A percentile compares a stretch with the other conserved stretches of the same genome.
phyloP scores from a whole-genome alignment of 2,888 invertebrate species.

The Drosophila nigritarsus region DNA sequence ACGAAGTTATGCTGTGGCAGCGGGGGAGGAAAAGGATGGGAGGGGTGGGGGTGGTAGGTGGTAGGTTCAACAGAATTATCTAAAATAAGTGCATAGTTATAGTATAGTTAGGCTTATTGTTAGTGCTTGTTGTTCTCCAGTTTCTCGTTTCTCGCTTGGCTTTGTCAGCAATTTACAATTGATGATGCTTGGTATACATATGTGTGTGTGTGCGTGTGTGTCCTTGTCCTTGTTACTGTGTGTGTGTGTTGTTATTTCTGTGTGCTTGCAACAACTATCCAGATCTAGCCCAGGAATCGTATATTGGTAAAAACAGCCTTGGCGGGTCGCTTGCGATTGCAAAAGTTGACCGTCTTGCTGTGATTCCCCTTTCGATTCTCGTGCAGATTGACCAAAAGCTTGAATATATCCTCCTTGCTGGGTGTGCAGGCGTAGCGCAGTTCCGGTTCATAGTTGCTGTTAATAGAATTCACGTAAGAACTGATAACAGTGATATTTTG shows the following conservation, averaged over 20 bases:
- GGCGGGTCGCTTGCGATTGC: conserved; percentile 88
- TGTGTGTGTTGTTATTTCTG: conserved; percentile 12
- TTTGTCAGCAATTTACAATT: conserved; percentile 77
- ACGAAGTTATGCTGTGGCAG: neutral
- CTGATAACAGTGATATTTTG: conserved; percentile 74
- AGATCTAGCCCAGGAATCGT: conserved; percentile 87
- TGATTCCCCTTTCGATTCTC: conserved; percentile 87
- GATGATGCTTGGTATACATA: conserved; percentile 78
- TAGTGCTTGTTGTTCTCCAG: conserved; percentile 76
- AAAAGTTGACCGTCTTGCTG: conserved; percentile 87
- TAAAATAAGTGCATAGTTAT: conserved; percentile 5
- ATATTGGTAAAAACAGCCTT: conserved; percentile 88
- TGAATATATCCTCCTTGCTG: conserved; percentile 88
- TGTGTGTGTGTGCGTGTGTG: conserved; percentile 47
- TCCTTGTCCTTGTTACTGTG: conserved; percentile 12
- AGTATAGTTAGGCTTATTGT: conserved; percentile 52
- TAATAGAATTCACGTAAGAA: conserved; percentile 81
- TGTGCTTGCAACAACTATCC: neutral
- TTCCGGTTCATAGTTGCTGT: conserved; percentile 86
- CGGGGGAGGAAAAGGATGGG: neutral
- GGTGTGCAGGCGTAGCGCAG: conserved; percentile 87
- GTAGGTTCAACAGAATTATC: neutral
- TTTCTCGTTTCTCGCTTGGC: conserved; percentile 64
- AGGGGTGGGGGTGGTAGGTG: neutral
- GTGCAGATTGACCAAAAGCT: conserved; percentile 87